Percentiles rank a stretch among this genome's conserved stretches.
Evolutionary conservation across 2,888 invertebrate species (phyloP).

Genomic region (Pemphredon lugubris): DNA sequence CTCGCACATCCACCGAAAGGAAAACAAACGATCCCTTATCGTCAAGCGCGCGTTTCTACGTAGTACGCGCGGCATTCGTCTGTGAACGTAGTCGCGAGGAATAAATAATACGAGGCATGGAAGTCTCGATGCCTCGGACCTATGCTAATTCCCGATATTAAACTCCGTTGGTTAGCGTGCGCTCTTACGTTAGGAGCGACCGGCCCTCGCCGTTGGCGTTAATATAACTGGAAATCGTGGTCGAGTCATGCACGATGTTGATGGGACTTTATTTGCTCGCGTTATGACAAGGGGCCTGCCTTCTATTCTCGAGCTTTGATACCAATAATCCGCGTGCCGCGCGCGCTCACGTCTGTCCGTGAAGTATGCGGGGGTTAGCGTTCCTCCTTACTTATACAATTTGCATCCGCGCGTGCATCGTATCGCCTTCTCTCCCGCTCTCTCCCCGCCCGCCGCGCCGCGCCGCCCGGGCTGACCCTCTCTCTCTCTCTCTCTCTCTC

Average conservation of each 20-base stretch:
- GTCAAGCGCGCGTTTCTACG: background rate
- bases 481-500: constrained; percentile 12
- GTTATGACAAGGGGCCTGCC: constrained; percentile 53
- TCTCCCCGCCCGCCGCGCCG: constrained; percentile 7
- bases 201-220: constrained; percentile 34
- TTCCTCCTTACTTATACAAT: constrained; percentile 48
- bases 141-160: constrained; percentile 45
- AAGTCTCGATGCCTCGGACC: constrained; percentile 39
- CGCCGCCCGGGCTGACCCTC: constrained; percentile 6
- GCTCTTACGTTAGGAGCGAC: constrained; percentile 31
- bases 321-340: constrained; percentile 53
- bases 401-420: constrained; percentile 43
- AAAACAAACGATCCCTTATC: background rate
- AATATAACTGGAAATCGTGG: constrained; percentile 51
- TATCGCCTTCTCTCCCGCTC: constrained; percentile 24
- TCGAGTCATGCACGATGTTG: constrained; percentile 26
- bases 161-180: constrained; percentile 26
- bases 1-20: background rate
- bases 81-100: too few relatives aligned
- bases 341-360: constrained; percentile 28
- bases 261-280: constrained; percentile 56
- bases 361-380: constrained; percentile 32
- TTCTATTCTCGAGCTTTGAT: constrained; percentile 55
- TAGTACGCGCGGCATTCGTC: background rate
- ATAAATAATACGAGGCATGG: too few relatives aligned